Conservation (phyloP, 2,888 invertebrate genomes). For the Napeogenes inachia region DNA sequence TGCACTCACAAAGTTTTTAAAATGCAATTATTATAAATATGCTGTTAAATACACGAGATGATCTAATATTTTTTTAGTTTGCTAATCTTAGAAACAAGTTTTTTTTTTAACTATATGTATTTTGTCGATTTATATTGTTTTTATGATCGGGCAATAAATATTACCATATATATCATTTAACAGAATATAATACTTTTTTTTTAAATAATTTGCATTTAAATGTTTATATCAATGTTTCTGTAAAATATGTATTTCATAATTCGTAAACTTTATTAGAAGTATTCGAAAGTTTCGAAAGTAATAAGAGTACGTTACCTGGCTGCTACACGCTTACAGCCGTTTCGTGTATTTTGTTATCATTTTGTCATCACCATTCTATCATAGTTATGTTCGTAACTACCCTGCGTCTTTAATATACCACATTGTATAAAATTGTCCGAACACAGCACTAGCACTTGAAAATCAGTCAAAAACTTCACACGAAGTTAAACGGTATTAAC, state of each 20-base stretch:
- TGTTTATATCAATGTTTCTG: too few relatives aligned
- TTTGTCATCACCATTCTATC: conserved; percentile 45
- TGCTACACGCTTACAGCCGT: conserved; percentile 45
- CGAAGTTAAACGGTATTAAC: background rate
- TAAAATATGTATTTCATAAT: background rate
- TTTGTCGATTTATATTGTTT: too few relatives aligned
- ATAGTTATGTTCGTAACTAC: conserved; percentile 42
- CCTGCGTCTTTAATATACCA: conserved; percentile 56
- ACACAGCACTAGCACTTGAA: conserved; percentile 33
- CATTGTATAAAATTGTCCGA: conserved; percentile 45
- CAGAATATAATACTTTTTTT: too few relatives aligned
- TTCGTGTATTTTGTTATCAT: conserved; percentile 45
- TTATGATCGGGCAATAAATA: too few relatives aligned
- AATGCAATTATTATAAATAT: too few relatives aligned
- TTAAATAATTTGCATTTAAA: too few relatives aligned
- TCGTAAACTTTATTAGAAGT: background rate
- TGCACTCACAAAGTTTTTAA: too few relatives aligned
- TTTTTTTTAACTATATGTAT: too few relatives aligned
- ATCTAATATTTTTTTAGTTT: too few relatives aligned
- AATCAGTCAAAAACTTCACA: conserved; percentile 1
- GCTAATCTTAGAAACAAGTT: too few relatives aligned
- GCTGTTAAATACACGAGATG: too few relatives aligned
- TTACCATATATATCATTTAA: too few relatives aligned
- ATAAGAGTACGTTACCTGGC: conserved; percentile 44
- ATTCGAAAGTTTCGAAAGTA: conserved; percentile 4